These are phyloP conservation scores for Bagarius yarrelli DNA, from an alignment of 2,113 vertebrate species.

Conservation along the genomic window DNA sequence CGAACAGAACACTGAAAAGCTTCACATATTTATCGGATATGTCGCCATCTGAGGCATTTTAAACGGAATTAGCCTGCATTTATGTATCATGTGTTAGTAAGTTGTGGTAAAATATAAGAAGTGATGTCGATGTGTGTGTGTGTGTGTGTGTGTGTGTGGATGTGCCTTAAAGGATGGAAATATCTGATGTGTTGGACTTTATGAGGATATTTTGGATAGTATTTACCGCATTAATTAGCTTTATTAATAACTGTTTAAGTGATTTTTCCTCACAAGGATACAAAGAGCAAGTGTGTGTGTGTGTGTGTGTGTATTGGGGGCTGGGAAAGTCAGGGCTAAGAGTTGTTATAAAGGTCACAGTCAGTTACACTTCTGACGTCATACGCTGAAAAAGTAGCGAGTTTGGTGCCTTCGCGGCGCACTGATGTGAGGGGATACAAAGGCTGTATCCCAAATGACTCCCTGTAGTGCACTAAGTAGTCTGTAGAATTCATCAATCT, in stretches of 20 bases:
- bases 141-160: background rate
- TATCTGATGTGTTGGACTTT: background rate
- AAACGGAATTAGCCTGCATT: background rate
- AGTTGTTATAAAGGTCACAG: background rate
- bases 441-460: conserved; percentile 19
- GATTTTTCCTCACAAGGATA: background rate
- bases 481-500: background rate
- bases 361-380: background rate
- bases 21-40: conserved; percentile 11
- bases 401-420: background rate
- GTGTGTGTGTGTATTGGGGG: background rate
- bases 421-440: background rate
- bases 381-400: background rate
- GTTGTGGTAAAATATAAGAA: background rate
- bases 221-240: background rate
- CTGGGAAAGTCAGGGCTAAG: background rate
- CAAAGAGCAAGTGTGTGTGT: background rate
- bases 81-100: background rate
- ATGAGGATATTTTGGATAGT: background rate
- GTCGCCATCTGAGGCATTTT: background rate
- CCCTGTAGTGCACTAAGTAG: background rate
- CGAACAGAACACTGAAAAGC: too few species aligned
- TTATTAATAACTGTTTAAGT: background rate
- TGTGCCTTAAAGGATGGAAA: background rate
- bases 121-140: background rate